A percentile compares a stretch with the other conserved stretches of the same genome.
These are phyloP conservation scores for Acleris emargana DNA, from an alignment of 2,888 invertebrate genomes.

Conservation along the genomic window DNA sequence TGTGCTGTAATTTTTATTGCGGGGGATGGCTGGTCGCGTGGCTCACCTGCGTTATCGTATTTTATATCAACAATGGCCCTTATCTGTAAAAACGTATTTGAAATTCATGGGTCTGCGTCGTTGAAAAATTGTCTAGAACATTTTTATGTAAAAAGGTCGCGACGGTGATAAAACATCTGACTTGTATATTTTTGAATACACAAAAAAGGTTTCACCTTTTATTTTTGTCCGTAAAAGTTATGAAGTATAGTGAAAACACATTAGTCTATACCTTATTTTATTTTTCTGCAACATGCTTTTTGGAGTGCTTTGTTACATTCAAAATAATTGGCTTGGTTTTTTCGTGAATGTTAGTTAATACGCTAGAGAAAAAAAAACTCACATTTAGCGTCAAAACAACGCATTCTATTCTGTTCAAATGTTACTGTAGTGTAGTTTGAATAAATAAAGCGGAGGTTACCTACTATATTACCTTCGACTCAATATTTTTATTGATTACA, in stretches of 20 bases:
- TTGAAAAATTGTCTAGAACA: slow-evolving; percentile 73
- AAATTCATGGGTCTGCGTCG: slow-evolving; percentile 73
- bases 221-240: slow-evolving; percentile 30
- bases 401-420: too few species aligned
- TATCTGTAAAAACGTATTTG: slow-evolving; percentile 78
- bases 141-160: slow-evolving; percentile 69
- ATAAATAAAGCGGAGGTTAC: too few species aligned
- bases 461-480: too few species aligned
- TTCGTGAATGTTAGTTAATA: neutral
- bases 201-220: slow-evolving; percentile 30
- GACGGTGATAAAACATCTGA: slow-evolving; percentile 46
- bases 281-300: neutral
- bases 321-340: neutral
- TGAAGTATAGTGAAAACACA: slow-evolving; percentile 7
- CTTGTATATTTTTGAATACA: slow-evolving; percentile 35
- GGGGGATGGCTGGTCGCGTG: slow-evolving; percentile 71
- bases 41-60: slow-evolving; percentile 75
- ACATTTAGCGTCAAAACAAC: too few species aligned
- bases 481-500: too few species aligned
- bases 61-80: slow-evolving; percentile 78
- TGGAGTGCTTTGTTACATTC: neutral
- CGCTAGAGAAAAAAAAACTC: neutral
- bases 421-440: too few species aligned
- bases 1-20: slow-evolving; percentile 78
- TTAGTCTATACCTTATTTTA: slow-evolving; percentile 10